These are phyloP conservation scores for Peromyscus polionotus DNA, from an alignment of 2,113 vertebrate genomes.

Conservation along the genomic window DNA sequence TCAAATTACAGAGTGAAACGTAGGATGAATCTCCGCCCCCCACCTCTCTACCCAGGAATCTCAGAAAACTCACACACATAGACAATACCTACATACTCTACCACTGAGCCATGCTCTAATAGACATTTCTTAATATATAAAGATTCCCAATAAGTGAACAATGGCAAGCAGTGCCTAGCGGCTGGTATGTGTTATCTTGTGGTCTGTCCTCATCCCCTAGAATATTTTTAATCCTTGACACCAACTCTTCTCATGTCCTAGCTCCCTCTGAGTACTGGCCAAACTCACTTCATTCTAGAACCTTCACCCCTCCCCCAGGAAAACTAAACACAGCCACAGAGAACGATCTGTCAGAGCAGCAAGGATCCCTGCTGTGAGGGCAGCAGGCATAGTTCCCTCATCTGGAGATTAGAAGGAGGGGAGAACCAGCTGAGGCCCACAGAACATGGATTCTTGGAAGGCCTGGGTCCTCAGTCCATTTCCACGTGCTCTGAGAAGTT, in stretches of 20 bases:
- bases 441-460: constrained; percentile 52
- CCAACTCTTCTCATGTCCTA: not conserved
- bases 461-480: not conserved
- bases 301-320: not conserved
- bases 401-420: constrained; percentile 59
- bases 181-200: not conserved
- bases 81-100: not conserved
- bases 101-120: not conserved
- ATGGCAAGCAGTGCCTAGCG: not conserved
- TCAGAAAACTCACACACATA: too few species aligned
- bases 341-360: not conserved
- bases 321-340: not conserved
- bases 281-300: not conserved
- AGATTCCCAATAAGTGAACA: not conserved
- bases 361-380: not conserved
- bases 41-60: too few species aligned
- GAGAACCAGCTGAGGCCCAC: not conserved
- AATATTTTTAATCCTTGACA: too few species aligned
- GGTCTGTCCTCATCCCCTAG: too few species aligned
- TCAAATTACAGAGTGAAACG: not conserved
- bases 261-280: not conserved
- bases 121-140: not conserved
- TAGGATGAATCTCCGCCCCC: too few species aligned
- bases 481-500: not conserved
- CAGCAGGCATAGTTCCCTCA: not conserved